Conservation (phyloP, 2,113 vertebrate species). For the Formicarius rufipectus region DNA sequence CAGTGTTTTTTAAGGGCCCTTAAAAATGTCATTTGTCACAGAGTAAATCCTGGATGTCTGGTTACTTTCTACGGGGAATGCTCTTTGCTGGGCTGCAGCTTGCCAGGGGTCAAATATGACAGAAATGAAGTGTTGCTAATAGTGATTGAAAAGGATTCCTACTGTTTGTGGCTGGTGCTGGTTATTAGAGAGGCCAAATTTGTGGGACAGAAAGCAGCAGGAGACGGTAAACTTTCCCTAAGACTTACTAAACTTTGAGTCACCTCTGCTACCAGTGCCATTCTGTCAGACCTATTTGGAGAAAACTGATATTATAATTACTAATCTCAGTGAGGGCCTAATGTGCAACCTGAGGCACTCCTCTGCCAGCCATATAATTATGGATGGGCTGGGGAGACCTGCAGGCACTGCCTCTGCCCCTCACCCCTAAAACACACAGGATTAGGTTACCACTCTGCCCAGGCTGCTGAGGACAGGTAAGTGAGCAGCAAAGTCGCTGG, state of each 20-base stretch:
- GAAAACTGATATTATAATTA: slow-evolving; percentile 92
- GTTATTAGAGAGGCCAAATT: slow-evolving; percentile 75
- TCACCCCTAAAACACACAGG: slow-evolving; percentile 52
- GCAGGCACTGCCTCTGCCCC: slow-evolving; percentile 36
- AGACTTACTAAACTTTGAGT: slow-evolving; percentile 78
- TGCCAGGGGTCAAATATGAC: slow-evolving; percentile 84
- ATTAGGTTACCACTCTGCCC: slow-evolving; percentile 76
- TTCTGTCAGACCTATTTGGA: slow-evolving; percentile 67
- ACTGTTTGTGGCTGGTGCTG: slow-evolving; percentile 77
- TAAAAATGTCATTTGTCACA: slow-evolving; percentile 81
- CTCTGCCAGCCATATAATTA: slow-evolving; percentile 77
- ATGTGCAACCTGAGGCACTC: slow-evolving; percentile 78
- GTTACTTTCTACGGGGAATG: slow-evolving; percentile 78
- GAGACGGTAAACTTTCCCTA: slow-evolving; percentile 81
- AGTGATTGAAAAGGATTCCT: slow-evolving; percentile 86
- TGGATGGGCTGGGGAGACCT: slow-evolving; percentile 61
- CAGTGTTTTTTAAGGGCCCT: slow-evolving; percentile 72
- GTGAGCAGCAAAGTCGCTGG: slow-evolving; percentile 56
- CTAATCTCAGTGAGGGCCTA: slow-evolving; percentile 78
- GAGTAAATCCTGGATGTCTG: slow-evolving; percentile 81
- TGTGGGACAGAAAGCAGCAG: slow-evolving; percentile 78
- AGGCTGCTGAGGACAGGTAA: slow-evolving; percentile 73
- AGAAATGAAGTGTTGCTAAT: slow-evolving; percentile 79
- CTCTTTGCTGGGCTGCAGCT: slow-evolving; percentile 69
- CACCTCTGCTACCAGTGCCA: slow-evolving; percentile 74